Conservation (phyloP, 2,113 vertebrate species). For the Nicator chloris region DNA sequence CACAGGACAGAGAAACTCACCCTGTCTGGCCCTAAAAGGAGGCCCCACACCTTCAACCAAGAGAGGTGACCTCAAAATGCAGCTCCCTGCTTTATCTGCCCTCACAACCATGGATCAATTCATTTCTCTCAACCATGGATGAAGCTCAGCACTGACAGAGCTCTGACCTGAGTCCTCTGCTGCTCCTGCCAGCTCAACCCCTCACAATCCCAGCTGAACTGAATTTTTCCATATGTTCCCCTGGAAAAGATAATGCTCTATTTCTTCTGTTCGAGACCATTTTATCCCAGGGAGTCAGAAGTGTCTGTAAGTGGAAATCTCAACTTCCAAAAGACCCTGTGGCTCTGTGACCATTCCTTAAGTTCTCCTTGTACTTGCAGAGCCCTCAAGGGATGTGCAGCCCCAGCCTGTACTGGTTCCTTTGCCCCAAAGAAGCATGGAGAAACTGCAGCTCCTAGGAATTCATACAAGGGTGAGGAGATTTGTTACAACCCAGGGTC, state of each 20-base stretch:
- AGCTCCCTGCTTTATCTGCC: background rate
- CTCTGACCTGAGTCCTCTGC: background rate
- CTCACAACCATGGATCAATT: fast-evolving
- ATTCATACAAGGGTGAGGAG: background rate
- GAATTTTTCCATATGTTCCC: background rate
- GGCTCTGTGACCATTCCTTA: background rate
- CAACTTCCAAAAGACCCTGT: background rate
- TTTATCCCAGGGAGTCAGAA: background rate
- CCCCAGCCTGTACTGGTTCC: background rate
- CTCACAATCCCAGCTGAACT: background rate
- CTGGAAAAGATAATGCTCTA: background rate
- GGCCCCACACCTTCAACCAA: background rate
- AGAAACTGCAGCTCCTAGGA: background rate
- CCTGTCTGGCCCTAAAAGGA: fast-evolving
- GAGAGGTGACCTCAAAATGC: background rate
- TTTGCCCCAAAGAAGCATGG: background rate
- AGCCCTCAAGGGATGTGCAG: background rate
- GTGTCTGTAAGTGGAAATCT: background rate
- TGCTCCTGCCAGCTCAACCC: background rate
- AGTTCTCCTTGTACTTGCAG: background rate
- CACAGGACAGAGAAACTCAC: background rate
- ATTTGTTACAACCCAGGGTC: too few relatives aligned
- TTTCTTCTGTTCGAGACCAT: background rate
- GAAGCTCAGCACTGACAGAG: background rate
- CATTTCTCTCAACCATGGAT: background rate